Conservation (phyloP, 1,140 invertebrate genomes). For the Druon quercuslanigerum region DNA sequence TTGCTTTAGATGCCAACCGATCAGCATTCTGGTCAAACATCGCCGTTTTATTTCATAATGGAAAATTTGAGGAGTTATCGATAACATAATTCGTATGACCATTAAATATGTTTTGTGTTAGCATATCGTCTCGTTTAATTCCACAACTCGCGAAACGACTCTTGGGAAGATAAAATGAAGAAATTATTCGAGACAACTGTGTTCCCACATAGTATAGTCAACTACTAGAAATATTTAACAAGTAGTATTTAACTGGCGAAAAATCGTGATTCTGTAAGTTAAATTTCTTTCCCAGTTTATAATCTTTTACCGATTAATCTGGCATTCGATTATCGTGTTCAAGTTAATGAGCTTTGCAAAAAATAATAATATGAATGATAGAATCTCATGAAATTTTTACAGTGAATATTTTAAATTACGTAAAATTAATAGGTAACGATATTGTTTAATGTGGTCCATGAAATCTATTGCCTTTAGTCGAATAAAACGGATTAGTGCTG, state of each 20-base stretch:
- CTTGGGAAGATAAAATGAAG: not conserved
- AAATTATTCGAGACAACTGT: conserved; percentile 32
- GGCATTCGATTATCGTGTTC: conserved; percentile 48
- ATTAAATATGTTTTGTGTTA: conserved; percentile 18
- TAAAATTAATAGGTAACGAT: conserved; percentile 25
- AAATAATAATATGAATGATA: conserved; percentile 36
- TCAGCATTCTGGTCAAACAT: conserved; percentile 5
- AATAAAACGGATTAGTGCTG: conserved; percentile 1
- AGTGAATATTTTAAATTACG: conserved; percentile 43
- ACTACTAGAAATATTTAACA: conserved; percentile 37
- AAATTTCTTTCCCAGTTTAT: not conserved
- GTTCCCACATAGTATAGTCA: conserved; percentile 47
- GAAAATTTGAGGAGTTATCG: not conserved
- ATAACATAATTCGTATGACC: conserved; percentile 21
- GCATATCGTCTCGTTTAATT: not conserved
- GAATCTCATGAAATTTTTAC: conserved; percentile 51
- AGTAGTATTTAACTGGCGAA: conserved; percentile 20
- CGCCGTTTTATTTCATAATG: conserved; percentile 7
- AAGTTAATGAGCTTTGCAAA: conserved; percentile 33
- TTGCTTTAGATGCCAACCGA: not conserved
- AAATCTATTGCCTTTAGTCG: conserved; percentile 24
- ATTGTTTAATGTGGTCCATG: conserved; percentile 28
- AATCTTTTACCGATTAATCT: conserved; percentile 17
- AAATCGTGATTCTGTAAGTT: conserved; percentile 23
- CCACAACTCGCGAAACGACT: not conserved